Evolutionary conservation across 2,113 vertebrate genomes (phyloP).

Genomic region (Paedocypris sp.): DNA sequence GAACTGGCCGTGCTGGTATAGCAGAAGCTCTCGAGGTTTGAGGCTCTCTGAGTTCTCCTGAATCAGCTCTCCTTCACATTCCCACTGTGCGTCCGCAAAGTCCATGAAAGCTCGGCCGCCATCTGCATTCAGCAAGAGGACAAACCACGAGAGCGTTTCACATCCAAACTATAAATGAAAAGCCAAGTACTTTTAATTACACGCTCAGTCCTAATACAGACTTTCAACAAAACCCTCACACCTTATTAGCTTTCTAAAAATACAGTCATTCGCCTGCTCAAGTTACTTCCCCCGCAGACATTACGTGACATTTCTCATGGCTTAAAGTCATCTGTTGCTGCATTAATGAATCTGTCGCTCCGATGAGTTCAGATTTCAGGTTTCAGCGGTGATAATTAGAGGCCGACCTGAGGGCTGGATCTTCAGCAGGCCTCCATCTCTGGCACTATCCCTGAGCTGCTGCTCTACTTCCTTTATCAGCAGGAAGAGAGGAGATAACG

Average conservation of each 20-base stretch:
- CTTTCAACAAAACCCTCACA: neutral
- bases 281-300: neutral
- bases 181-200: neutral
- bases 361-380: neutral
- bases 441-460: constrained; percentile 43
- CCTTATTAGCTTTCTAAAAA: neutral
- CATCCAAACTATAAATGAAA: neutral
- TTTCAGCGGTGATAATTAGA: constrained; percentile 6
- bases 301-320: neutral
- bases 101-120: constrained; percentile 44
- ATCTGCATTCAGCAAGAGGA: no score
- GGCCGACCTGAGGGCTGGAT: constrained; percentile 27
- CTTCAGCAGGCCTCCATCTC: constrained; percentile 38
- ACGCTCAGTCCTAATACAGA: neutral
- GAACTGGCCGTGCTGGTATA: constrained; percentile 71
- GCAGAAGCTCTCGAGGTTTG: constrained; percentile 64
- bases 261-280: neutral
- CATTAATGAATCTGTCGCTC: constrained; percentile 4
- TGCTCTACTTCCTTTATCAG: constrained; percentile 53
- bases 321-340: neutral
- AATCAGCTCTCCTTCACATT: constrained; percentile 55
- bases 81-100: constrained; percentile 52
- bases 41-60: constrained; percentile 52
- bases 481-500: constrained; percentile 58
- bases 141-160: no score